A percentile compares a stretch with the other conserved stretches of the same genome.
phyloP scores from a whole-genome alignment of 2,888 invertebrate species.

The Elysia crispata region DNA sequence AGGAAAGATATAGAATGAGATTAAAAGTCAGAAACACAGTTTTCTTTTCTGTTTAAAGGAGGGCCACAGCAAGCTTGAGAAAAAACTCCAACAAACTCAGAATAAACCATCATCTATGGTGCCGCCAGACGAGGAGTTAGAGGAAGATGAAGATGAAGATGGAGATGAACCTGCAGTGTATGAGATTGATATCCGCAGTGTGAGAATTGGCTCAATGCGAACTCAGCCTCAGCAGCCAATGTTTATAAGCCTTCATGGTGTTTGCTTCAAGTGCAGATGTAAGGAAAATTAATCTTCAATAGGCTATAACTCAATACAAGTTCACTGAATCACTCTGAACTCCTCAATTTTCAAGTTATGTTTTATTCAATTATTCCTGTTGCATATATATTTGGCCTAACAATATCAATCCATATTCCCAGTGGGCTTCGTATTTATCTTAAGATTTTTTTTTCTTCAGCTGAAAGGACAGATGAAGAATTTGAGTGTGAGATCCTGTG shows the following conservation, averaged over 20 bases:
- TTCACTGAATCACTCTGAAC: too few relatives aligned
- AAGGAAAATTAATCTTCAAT: slow-evolving; percentile 27
- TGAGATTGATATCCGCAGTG: slow-evolving; percentile 84
- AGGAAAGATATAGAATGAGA: too few relatives aligned
- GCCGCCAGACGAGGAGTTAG: slow-evolving; percentile 26
- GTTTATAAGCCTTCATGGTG: slow-evolving; percentile 42
- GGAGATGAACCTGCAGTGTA: slow-evolving; percentile 45
- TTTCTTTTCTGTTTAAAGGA: slow-evolving; percentile 37
- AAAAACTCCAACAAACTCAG: slow-evolving; percentile 28
- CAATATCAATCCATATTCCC: too few relatives aligned
- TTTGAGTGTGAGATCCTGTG: slow-evolving; percentile 59
- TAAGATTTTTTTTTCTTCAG: slow-evolving; percentile 45
- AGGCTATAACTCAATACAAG: too few relatives aligned
- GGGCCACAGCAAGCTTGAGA: slow-evolving; percentile 43
- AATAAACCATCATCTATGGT: slow-evolving; percentile 23
- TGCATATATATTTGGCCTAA: too few relatives aligned
- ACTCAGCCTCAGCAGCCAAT: slow-evolving; percentile 69
- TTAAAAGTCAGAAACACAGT: too few relatives aligned
- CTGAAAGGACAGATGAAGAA: slow-evolving; percentile 55
- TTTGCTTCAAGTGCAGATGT: slow-evolving; percentile 40
- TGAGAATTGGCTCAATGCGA: slow-evolving; percentile 90
- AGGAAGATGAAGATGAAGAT: slow-evolving; percentile 47
- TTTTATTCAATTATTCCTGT: background rate
- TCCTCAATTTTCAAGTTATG: background rate
- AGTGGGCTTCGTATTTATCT: too few relatives aligned